Percentiles rank a stretch among this genome's conserved stretches.
phyloP scores from a whole-genome alignment of 2,888 invertebrate genomes.

The Myathropa florea region DNA sequence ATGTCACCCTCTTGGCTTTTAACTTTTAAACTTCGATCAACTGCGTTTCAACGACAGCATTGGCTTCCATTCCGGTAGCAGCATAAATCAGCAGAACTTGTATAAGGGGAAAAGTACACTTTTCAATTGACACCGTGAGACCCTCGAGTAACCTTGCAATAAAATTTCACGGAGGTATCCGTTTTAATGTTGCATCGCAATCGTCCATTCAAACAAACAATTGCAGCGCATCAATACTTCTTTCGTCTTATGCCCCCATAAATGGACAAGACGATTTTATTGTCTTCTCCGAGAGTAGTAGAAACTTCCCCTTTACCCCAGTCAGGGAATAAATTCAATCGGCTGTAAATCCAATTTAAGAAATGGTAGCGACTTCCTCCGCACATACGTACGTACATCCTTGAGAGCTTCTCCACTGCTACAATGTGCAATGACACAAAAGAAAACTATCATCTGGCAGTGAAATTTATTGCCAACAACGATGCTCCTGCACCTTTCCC shows the following conservation, averaged over 20 bases:
- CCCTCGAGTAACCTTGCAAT: background rate
- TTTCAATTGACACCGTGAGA: background rate
- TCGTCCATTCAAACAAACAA: slow-evolving; percentile 45
- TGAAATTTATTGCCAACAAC: slow-evolving; percentile 66
- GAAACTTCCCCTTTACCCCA: slow-evolving; percentile 11
- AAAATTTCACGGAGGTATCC: background rate
- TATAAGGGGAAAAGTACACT: background rate
- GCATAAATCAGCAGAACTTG: background rate
- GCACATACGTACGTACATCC: background rate
- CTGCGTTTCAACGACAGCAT: background rate
- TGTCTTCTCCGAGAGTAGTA: slow-evolving; percentile 48
- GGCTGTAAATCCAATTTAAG: slow-evolving; percentile 67
- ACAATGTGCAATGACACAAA: slow-evolving; percentile 68
- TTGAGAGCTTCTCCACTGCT: slow-evolving; percentile 6
- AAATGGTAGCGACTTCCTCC: slow-evolving; percentile 37
- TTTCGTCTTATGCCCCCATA: background rate
- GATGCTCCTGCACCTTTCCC: slow-evolving; percentile 22
- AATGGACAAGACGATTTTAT: slow-evolving; percentile 62
- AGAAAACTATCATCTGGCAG: slow-evolving; percentile 70
- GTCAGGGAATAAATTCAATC: slow-evolving; percentile 67
- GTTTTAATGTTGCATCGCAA: background rate
- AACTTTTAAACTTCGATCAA: background rate
- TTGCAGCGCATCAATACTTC: slow-evolving; percentile 20
- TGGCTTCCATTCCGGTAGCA: background rate
- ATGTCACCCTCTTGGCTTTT: background rate